These are phyloP conservation scores for Paratilapia polleni DNA, from an alignment of 2,113 vertebrate species.

Conservation along the genomic window DNA sequence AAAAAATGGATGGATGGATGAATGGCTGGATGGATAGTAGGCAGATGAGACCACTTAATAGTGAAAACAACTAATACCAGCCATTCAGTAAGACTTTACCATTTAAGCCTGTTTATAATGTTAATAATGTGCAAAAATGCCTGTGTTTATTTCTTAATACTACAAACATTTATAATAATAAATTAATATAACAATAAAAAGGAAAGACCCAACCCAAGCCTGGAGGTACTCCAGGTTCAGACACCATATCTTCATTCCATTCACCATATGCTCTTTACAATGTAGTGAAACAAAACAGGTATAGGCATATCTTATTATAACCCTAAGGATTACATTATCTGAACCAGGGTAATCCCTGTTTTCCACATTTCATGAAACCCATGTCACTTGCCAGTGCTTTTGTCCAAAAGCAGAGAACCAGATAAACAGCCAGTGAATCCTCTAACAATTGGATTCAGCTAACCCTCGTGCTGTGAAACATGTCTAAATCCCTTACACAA, in stretches of 20 bases:
- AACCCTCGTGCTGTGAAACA: constrained; percentile 56
- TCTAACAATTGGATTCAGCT: constrained; percentile 59
- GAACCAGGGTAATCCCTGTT: constrained; percentile 57
- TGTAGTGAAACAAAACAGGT: constrained; percentile 21
- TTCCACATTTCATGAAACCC: constrained; percentile 50
- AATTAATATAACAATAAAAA: not conserved
- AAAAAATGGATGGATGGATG: no score
- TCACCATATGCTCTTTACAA: not conserved
- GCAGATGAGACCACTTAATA: no score
- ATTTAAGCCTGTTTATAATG: no score
- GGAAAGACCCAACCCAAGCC: not conserved
- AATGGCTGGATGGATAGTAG: no score
- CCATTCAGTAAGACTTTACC: no score
- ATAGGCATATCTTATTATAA: constrained; percentile 25
- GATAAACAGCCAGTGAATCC: constrained; percentile 53
- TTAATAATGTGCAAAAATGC: no score
- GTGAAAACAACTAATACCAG: no score
- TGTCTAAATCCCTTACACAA: constrained; percentile 54
- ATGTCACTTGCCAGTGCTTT: constrained; percentile 47
- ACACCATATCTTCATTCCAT: not conserved
- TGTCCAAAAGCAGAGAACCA: constrained; percentile 47
- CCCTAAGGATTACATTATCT: constrained; percentile 52
- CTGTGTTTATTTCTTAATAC: no score
- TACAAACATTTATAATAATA: no score
- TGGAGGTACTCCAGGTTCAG: not conserved